Evolutionary conservation across 2,888 invertebrate species (phyloP).

Genomic region (Thera britannica): DNA sequence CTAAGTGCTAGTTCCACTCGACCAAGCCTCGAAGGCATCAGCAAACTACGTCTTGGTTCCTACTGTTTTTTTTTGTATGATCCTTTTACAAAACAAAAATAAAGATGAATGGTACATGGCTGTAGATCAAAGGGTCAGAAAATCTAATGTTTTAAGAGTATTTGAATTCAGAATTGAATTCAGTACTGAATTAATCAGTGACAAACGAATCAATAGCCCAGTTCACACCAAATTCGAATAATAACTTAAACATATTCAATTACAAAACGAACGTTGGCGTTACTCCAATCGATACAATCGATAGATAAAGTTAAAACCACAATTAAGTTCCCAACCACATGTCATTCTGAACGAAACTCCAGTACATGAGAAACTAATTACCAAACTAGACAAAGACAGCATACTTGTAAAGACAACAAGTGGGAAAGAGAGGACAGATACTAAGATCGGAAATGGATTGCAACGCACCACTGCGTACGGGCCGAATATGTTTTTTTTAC

Average conservation of each 20-base stretch:
- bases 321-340: slow-evolving; percentile 78
- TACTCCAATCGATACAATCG: slow-evolving; percentile 49
- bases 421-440: slow-evolving; percentile 51
- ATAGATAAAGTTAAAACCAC: slow-evolving; percentile 71
- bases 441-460: slow-evolving; percentile 81
- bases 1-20: too few species aligned
- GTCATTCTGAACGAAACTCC: slow-evolving; percentile 78
- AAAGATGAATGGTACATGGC: too few species aligned
- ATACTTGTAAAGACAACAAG: slow-evolving; percentile 31
- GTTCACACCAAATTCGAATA: too few species aligned
- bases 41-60: too few species aligned
- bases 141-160: too few species aligned
- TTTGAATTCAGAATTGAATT: too few species aligned
- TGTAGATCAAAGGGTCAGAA: too few species aligned
- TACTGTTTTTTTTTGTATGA: too few species aligned
- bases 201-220: too few species aligned
- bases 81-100: too few species aligned
- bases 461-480: slow-evolving; percentile 75
- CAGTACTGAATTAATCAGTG: too few species aligned
- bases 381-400: slow-evolving; percentile 57
- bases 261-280: slow-evolving; percentile 37
- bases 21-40: too few species aligned
- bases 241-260: neutral
- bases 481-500: slow-evolving; percentile 77
- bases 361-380: slow-evolving; percentile 82